These are phyloP conservation scores for Phalanger gymnotis DNA, from an alignment of 2,797 vertebrate species.

Conservation along the genomic window DNA sequence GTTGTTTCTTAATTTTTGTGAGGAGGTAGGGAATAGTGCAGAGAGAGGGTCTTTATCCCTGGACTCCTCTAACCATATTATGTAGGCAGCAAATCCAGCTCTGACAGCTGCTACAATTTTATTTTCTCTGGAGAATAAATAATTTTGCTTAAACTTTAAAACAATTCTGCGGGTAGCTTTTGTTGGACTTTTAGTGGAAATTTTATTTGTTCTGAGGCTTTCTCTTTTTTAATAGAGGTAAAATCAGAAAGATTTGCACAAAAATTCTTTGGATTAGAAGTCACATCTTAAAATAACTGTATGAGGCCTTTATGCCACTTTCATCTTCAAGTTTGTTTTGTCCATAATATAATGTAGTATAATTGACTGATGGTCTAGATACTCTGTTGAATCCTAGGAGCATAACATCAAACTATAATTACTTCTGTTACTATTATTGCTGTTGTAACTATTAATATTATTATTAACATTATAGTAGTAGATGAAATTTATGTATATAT, in stretches of 20 bases:
- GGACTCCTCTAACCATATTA: neutral
- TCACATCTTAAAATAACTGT: neutral
- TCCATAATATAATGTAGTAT: neutral
- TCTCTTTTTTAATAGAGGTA: neutral
- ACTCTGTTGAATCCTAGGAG: neutral
- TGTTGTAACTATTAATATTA: neutral
- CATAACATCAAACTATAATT: neutral
- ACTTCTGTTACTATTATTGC: neutral
- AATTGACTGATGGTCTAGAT: neutral
- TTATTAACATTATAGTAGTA: neutral
- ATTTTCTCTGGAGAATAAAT: neutral
- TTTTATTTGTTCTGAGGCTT: neutral
- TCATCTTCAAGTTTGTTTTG: neutral
- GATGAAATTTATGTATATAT: neutral
- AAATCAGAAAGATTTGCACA: neutral
- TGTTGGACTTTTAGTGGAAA: neutral
- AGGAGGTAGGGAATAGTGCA: neutral
- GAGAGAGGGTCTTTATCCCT: neutral
- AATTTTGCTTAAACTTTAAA: neutral
- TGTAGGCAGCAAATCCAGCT: accelerated
- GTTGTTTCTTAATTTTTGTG: neutral
- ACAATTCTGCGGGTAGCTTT: neutral
- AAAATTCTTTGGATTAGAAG: neutral
- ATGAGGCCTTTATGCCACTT: neutral
- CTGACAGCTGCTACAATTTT: neutral